phyloP scores from a whole-genome alignment of 2,113 vertebrate genomes.

The Neodontobutis hainanensis region DNA sequence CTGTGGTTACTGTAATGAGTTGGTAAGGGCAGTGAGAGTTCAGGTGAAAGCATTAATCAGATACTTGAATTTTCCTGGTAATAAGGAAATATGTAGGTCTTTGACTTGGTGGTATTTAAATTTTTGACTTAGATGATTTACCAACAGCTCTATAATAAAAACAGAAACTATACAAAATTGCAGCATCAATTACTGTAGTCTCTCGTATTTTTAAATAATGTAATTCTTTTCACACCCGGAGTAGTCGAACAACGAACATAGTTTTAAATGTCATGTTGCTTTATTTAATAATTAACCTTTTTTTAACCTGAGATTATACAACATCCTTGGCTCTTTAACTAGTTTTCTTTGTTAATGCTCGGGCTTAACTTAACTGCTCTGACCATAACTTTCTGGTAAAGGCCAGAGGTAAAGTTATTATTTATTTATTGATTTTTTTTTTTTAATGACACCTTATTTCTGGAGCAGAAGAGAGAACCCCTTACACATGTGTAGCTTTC shows the following conservation, averaged over 20 bases:
- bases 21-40: not conserved
- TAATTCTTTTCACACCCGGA: slow-evolving; percentile 15
- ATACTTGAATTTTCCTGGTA: slow-evolving; percentile 12
- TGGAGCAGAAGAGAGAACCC: no score
- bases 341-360: not conserved
- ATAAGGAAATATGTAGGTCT: slow-evolving; percentile 35
- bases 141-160: slow-evolving; percentile 25
- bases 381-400: not conserved
- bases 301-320: not conserved
- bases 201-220: slow-evolving; percentile 25
- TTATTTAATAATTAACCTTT: slow-evolving; percentile 16
- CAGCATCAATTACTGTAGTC: slow-evolving; percentile 13
- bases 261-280: slow-evolving; percentile 23
- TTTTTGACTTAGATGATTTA: slow-evolving; percentile 16
- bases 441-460: no score
- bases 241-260: not conserved
- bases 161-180: slow-evolving; percentile 12
- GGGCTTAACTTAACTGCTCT: not conserved
- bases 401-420: not conserved
- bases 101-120: slow-evolving; percentile 17
- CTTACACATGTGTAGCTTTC: no score
- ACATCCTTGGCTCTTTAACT: not conserved
- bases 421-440: no score
- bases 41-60: not conserved
- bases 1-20: not conserved